These are phyloP conservation scores for Ormyrus labotus DNA, from an alignment of 2,888 invertebrate genomes.

Conservation along the genomic window DNA sequence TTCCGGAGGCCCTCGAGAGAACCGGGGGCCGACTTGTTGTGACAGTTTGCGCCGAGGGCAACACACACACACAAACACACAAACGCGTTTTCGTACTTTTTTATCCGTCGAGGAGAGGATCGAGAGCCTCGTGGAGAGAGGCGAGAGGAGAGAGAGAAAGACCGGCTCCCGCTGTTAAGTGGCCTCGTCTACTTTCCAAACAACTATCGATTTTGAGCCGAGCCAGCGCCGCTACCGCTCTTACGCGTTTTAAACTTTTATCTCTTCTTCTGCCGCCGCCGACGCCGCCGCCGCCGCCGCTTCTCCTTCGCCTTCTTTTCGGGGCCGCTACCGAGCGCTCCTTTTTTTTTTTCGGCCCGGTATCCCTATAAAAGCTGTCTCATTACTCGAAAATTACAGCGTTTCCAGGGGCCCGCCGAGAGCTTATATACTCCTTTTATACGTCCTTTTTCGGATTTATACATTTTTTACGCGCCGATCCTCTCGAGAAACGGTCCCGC, in stretches of 20 bases:
- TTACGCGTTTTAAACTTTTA: constrained; percentile 51
- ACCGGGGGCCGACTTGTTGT: constrained; percentile 66
- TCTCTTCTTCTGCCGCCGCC: constrained; percentile 33
- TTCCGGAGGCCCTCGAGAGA: no score
- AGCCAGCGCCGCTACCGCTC: constrained; percentile 48
- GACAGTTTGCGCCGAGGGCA: constrained; percentile 69
- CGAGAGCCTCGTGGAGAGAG: no score
- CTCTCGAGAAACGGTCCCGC: neutral
- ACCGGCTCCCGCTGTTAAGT: constrained; percentile 58
- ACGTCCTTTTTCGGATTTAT: constrained; percentile 19
- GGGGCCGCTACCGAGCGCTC: no score
- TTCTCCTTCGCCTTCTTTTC: neutral
- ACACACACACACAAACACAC: constrained; percentile 61
- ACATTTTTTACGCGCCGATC: neutral
- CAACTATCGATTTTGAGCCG: constrained; percentile 58
- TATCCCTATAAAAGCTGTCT: constrained; percentile 55
- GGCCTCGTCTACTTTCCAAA: constrained; percentile 59
- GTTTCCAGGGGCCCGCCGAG: constrained; percentile 24
- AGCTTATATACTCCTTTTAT: constrained; percentile 7
- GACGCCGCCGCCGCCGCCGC: neutral
- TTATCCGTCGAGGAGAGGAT: neutral
- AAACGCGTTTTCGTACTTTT: neutral
- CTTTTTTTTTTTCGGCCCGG: neutral
- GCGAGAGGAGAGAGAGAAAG: no score
- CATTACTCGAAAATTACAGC: constrained; percentile 57